A percentile compares a stretch with the other conserved stretches of the same genome.
Evolutionary conservation across 2,113 vertebrate species (phyloP).

Genomic region (Trichechus manatus): DNA sequence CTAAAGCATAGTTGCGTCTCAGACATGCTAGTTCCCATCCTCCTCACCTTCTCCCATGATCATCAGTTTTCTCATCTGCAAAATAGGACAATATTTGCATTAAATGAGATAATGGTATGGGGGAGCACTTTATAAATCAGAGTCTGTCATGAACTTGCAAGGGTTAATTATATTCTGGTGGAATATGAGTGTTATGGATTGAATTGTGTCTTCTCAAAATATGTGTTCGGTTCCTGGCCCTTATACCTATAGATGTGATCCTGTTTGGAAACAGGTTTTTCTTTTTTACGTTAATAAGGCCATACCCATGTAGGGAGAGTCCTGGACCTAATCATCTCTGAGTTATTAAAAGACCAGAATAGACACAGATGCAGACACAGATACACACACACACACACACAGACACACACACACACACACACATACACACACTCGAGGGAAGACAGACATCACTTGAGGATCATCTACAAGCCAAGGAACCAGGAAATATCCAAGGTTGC

Average conservation of each 20-base stretch:
- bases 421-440: neutral
- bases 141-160: constrained; percentile 18
- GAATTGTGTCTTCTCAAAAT: neutral
- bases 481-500: neutral
- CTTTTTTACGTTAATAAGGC: neutral
- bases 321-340: neutral
- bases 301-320: neutral
- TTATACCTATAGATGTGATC: neutral
- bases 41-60: neutral
- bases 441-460: neutral
- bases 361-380: neutral
- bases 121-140: neutral
- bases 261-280: neutral
- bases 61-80: constrained; percentile 38
- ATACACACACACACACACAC: neutral
- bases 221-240: neutral
- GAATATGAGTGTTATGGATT: neutral
- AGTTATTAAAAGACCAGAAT: neutral
- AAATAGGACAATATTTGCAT: neutral
- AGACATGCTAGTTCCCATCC: neutral
- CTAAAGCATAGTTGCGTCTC: neutral
- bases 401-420: neutral
- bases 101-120: neutral
- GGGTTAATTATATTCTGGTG: neutral
- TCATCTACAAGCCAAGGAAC: neutral